These are phyloP conservation scores for Heteromormyrus szaboi DNA, from an alignment of 2,797 vertebrate species.

Conservation along the genomic window DNA sequence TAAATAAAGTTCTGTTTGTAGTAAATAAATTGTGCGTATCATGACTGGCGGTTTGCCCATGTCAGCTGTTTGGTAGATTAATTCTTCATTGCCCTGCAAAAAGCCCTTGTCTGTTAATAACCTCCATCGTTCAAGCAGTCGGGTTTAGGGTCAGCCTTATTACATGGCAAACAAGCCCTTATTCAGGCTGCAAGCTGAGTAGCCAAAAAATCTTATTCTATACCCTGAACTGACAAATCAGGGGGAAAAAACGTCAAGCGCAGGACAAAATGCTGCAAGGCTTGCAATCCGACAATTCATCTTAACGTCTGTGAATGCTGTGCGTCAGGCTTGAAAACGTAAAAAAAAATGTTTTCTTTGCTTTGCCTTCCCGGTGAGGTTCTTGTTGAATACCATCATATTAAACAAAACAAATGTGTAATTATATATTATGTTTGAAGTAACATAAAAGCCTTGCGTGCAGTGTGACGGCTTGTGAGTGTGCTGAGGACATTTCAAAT, in stretches of 20 bases:
- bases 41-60: not conserved
- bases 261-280: not conserved
- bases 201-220: not conserved
- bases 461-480: not conserved
- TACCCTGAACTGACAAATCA: not conserved
- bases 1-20: not conserved
- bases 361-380: not conserved
- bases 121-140: not conserved
- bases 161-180: not conserved
- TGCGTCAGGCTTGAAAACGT: not conserved
- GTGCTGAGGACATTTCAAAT: not conserved
- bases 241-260: not conserved
- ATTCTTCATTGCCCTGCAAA: not conserved
- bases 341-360: not conserved
- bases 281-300: not conserved
- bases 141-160: not conserved
- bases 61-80: not conserved
- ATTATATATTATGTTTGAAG: not conserved
- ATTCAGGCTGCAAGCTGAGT: not conserved
- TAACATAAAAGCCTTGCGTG: not conserved
- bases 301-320: not conserved
- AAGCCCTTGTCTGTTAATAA: not conserved
- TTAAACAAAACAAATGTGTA: not conserved
- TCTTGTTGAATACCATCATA: not conserved
- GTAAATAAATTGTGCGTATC: not conserved